These are phyloP conservation scores for Bufo gargarizans DNA, from an alignment of 2,113 vertebrate genomes.

Conservation along the genomic window DNA sequence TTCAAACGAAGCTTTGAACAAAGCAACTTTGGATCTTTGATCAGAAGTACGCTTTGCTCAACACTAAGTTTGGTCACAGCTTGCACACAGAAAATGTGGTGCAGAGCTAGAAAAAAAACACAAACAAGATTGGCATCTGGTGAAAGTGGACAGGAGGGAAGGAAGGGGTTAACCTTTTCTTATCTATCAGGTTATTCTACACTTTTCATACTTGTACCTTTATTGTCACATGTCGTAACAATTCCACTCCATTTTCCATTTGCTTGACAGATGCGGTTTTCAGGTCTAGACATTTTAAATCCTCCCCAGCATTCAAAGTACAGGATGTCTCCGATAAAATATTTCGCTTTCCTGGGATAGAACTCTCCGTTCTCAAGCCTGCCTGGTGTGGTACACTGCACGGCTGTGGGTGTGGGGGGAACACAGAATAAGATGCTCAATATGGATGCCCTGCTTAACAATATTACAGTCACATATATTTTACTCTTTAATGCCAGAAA, in stretches of 20 bases:
- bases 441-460: background rate
- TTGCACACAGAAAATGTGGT: too few relatives aligned
- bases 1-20: too few relatives aligned
- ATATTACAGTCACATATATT: background rate
- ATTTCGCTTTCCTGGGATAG: conserved; percentile 1
- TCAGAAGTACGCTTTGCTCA: too few relatives aligned
- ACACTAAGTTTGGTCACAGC: too few relatives aligned
- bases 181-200: too few relatives aligned
- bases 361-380: conserved; percentile 54
- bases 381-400: conserved; percentile 33
- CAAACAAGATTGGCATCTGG: too few relatives aligned
- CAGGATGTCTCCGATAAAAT: conserved; percentile 38
- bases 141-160: too few relatives aligned
- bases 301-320: conserved; percentile 52
- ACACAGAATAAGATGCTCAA: background rate
- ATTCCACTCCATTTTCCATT: conserved; percentile 59
- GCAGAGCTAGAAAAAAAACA: too few relatives aligned
- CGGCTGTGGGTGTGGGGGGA: background rate
- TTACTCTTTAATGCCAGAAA: background rate
- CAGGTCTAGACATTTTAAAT: conserved; percentile 30
- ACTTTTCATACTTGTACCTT: conserved; percentile 24
- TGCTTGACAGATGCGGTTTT: conserved; percentile 54
- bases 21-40: too few relatives aligned
- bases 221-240: conserved; percentile 46
- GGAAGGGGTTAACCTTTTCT: too few relatives aligned